A percentile compares a stretch with the other conserved stretches of the same genome.
Conservation (phyloP, 2,797 vertebrate species). For the Sternotherus odoratus region DNA sequence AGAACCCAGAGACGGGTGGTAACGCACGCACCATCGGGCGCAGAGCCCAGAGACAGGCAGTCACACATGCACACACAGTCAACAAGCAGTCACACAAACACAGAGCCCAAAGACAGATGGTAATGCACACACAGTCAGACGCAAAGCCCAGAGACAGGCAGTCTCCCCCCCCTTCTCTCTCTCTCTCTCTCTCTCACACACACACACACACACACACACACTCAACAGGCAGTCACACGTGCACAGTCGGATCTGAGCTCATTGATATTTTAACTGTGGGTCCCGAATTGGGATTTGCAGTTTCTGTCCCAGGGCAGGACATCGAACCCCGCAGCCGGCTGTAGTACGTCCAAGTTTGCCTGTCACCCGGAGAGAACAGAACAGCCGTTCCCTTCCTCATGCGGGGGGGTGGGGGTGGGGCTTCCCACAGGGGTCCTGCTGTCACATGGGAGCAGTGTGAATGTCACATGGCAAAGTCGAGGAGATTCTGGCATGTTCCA, state of each 20-base stretch:
- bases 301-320: background rate
- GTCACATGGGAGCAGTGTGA: background rate
- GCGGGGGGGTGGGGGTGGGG: too few species aligned
- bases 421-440: background rate
- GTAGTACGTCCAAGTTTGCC: background rate
- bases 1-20: too few species aligned
- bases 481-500: too few species aligned
- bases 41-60: too few species aligned
- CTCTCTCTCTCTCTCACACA: too few species aligned
- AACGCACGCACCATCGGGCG: too few species aligned
- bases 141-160: too few species aligned
- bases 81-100: too few species aligned
- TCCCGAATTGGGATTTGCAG: background rate
- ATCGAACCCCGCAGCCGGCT: background rate
- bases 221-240: too few species aligned
- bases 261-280: background rate
- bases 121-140: background rate
- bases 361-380: background rate
- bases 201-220: too few species aligned
- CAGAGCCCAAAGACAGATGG: too few species aligned
- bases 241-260: background rate
- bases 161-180: too few species aligned
- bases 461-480: background rate
- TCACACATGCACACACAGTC: background rate
- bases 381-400: background rate